Evolutionary conservation across 2,113 vertebrate species (phyloP).

Genomic region (Macrotus californicus): DNA sequence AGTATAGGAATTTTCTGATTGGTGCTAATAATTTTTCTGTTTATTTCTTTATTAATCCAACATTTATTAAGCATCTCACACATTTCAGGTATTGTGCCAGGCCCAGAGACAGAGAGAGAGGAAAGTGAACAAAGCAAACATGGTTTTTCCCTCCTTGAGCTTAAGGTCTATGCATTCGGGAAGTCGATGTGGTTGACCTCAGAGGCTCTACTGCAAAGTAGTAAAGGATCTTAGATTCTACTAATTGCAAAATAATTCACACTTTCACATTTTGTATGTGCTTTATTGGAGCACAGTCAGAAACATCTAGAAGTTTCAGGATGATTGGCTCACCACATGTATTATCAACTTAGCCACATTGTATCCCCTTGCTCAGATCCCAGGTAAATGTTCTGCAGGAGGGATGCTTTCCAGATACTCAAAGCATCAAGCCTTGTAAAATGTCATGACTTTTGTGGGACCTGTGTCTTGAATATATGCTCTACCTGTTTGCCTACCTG

Average conservation of each 20-base stretch:
- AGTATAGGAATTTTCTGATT: not conserved
- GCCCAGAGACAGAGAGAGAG: not conserved
- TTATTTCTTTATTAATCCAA: not conserved
- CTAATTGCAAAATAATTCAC: not conserved
- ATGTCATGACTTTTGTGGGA: not conserved
- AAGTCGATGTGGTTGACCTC: fast-evolving
- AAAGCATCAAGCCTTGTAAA: not conserved
- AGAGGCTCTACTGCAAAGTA: not conserved
- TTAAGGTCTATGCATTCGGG: not conserved
- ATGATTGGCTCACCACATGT: not conserved
- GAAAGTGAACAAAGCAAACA: not conserved
- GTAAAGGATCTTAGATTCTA: not conserved
- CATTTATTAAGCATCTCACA: not conserved
- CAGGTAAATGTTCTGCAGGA: not conserved
- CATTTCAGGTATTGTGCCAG: not conserved
- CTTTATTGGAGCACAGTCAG: not conserved
- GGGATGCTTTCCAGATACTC: not conserved
- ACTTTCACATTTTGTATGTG: not conserved
- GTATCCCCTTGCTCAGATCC: not conserved
- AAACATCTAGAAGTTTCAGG: not conserved
- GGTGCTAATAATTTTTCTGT: not conserved
- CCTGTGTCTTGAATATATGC: not conserved
- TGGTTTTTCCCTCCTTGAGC: not conserved
- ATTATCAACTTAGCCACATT: not conserved
- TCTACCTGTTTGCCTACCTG: not conserved